These are phyloP conservation scores for Argentina silus DNA, from an alignment of 2,797 vertebrate genomes.

Conservation along the genomic window DNA sequence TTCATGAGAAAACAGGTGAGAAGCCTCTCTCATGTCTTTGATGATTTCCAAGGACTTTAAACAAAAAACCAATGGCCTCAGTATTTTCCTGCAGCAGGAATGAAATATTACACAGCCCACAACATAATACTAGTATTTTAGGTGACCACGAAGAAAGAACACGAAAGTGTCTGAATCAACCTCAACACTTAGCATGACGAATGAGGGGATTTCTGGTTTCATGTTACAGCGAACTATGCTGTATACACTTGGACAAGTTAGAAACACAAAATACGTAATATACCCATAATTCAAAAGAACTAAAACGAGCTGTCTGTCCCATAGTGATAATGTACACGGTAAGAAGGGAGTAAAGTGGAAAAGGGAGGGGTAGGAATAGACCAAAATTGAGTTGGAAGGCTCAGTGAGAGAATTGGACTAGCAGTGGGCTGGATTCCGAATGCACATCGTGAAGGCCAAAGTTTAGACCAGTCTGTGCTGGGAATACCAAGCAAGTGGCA, in stretches of 20 bases:
- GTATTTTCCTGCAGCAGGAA: not conserved
- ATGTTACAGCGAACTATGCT: not conserved
- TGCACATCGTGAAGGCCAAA: constrained; percentile 74
- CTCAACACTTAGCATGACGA: not conserved
- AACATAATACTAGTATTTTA: not conserved
- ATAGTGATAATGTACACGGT: constrained; percentile 27
- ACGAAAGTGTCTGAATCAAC: not conserved
- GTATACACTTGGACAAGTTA: not conserved
- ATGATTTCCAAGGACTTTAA: constrained; percentile 31
- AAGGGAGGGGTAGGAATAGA: constrained; percentile 26
- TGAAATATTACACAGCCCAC: not conserved
- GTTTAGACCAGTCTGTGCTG: constrained; percentile 76
- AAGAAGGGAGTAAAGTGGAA: constrained; percentile 25
- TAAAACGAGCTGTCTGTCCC: constrained; percentile 57
- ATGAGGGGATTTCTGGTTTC: not conserved
- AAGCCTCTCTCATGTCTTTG: constrained; percentile 49
- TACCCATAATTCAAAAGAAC: constrained; percentile 45
- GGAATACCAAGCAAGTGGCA: constrained; percentile 77
- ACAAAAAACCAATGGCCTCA: constrained; percentile 28
- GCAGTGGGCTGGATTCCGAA: constrained; percentile 70
- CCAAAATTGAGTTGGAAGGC: constrained; percentile 69
- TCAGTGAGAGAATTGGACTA: constrained; percentile 68
- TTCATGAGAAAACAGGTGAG: constrained; percentile 71
- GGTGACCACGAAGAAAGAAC: not conserved
- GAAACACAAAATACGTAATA: not conserved